Conservation (phyloP, 2,797 vertebrate genomes). For the Pangasius djambal region DNA sequence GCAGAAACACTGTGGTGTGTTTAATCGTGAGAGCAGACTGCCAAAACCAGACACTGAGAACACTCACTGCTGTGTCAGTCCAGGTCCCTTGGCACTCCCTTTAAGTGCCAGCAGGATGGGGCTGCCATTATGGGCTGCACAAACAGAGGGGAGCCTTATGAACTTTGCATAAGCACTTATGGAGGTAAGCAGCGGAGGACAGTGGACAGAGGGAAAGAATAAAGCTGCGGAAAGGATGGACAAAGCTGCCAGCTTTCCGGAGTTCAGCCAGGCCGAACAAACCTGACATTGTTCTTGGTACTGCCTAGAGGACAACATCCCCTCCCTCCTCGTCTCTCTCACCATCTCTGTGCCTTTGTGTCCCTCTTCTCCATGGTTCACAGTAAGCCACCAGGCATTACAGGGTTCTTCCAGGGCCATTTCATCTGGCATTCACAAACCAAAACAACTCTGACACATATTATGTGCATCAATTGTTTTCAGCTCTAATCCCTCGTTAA, state of each 20-base stretch:
- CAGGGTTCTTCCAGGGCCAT: slow-evolving; percentile 30
- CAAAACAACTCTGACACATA: slow-evolving; percentile 45
- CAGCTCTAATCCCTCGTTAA: not conserved
- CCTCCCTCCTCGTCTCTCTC: slow-evolving; percentile 55
- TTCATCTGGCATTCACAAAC: slow-evolving; percentile 41
- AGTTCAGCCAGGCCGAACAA: slow-evolving; percentile 74
- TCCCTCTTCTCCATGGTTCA: slow-evolving; percentile 31
- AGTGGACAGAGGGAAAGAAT: slow-evolving; percentile 49
- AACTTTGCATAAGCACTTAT: slow-evolving; percentile 81
- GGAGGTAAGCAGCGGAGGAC: slow-evolving; percentile 66
- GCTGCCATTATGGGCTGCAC: slow-evolving; percentile 71
- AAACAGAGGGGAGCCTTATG: slow-evolving; percentile 82
- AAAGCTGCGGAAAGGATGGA: slow-evolving; percentile 65
- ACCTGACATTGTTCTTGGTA: slow-evolving; percentile 76
- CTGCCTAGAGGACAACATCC: slow-evolving; percentile 54
- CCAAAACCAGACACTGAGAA: slow-evolving; percentile 74
- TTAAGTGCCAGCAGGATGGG: slow-evolving; percentile 77
- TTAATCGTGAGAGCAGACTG: slow-evolving; percentile 67
- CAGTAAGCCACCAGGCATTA: slow-evolving; percentile 40
- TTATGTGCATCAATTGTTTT: slow-evolving; percentile 25
- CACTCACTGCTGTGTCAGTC: slow-evolving; percentile 62
- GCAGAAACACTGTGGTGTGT: slow-evolving; percentile 56
- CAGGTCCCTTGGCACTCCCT: slow-evolving; percentile 44
- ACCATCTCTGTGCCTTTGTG: slow-evolving; percentile 31
- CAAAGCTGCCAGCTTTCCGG: slow-evolving; percentile 75